Base-by-base conservation (phyloP, 2,888 invertebrate species). In the Tipula lateralis region DNA sequence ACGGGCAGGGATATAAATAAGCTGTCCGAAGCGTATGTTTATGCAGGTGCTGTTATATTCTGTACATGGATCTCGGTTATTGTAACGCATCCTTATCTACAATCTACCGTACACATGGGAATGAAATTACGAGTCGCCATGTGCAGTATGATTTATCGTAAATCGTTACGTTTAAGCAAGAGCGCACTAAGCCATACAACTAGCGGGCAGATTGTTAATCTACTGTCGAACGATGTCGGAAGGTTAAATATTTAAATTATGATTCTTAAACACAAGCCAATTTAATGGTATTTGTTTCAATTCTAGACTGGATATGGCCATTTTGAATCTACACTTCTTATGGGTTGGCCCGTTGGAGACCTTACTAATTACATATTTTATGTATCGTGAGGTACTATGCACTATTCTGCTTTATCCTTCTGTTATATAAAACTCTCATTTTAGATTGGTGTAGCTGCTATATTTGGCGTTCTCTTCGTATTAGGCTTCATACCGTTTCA, bases 141-240 rank as follows among this genome's bases (percentile, higher is more conserved):
- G 87, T 94, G 94, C 87, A 93, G 94, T 1, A 90, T 95, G 85
- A 91, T 96, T 85, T 95, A 94, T 89, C 92, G 94, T 87, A 95
- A 90, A 86, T 91, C 94, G 0, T 89, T 95, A 86, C 91, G 91
- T 84, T 88, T 95, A 24, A 94, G 95, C 87, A 94, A 94, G 89
- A 93, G 93, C 0, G 94, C 96, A 0, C 88, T 97, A 86, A 93
- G 94, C 1, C 92, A 95, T 88, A 96, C 96, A 7, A 96, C 96
- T 1, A 91, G 92, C 36, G 94, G 94, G 2, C 94, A 94, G 89
- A 92, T 94, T 87, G 97, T 98, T 66, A 98, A 99, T 91, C 92
- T 99, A 9, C 92, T 99, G 87, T 97, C 98, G 2, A 99, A 99
- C 89, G 99, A 99, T 90, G 98, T 99, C 86, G 96, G 96, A 88